These are phyloP conservation scores for Cotesia glomerata DNA, from an alignment of 1,140 invertebrate species.

Conservation along the genomic window DNA sequence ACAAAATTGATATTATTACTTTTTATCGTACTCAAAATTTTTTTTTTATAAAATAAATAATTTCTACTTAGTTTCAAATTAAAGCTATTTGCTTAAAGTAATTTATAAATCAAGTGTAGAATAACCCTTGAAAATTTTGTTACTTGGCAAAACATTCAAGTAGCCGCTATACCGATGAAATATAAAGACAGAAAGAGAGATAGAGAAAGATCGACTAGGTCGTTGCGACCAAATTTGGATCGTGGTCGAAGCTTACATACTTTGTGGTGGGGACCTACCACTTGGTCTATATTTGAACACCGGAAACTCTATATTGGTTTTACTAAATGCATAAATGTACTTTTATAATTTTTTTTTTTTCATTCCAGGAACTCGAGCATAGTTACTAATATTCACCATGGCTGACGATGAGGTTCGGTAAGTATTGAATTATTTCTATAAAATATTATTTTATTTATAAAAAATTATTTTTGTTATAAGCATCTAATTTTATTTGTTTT, in stretches of 20 bases:
- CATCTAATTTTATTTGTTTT: slow-evolving; percentile 10
- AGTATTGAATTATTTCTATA: slow-evolving; percentile 57
- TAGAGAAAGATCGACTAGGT: slow-evolving; percentile 7
- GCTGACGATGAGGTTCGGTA: slow-evolving; percentile 89
- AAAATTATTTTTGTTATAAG: neutral
- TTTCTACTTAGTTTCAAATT: no score
- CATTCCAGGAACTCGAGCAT: slow-evolving; percentile 59
- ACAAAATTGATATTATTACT: no score
- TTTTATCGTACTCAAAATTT: no score
- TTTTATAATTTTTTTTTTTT: slow-evolving; percentile 1
- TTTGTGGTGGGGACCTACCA: slow-evolving; percentile 42
- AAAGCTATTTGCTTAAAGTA: no score
- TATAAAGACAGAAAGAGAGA: neutral
- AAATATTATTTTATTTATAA: neutral
- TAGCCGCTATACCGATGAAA: neutral
- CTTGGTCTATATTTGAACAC: slow-evolving; percentile 57
- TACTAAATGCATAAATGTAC: neutral
- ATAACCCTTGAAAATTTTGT: no score
- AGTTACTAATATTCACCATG: slow-evolving; percentile 68
- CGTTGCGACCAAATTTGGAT: slow-evolving; percentile 62
- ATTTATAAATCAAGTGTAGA: no score
- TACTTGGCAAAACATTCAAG: no score
- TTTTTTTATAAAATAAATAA: no score
- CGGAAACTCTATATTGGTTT: slow-evolving; percentile 55
- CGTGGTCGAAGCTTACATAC: slow-evolving; percentile 38